phyloP scores from a whole-genome alignment of 2,888 invertebrate genomes.

The Sesamia inferens region DNA sequence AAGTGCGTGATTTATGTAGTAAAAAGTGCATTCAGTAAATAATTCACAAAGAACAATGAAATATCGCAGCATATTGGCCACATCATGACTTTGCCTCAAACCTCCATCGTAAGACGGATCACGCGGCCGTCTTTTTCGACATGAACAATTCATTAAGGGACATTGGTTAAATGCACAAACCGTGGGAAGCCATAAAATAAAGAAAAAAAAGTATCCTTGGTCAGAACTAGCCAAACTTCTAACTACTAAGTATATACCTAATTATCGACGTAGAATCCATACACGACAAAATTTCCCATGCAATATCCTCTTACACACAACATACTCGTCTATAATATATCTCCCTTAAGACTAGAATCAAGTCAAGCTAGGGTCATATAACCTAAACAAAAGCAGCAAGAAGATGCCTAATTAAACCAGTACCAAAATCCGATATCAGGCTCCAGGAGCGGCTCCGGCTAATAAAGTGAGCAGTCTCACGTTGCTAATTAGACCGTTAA shows the following conservation, averaged over 20 bases:
- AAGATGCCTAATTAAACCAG: conserved; percentile 87
- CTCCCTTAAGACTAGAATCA: conserved; percentile 45
- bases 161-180: too few species aligned
- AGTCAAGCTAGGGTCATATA: conserved; percentile 50
- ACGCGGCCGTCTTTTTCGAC: too few species aligned
- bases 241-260: background rate
- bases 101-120: too few species aligned
- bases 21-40: too few species aligned
- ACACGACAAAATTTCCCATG: background rate
- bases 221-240: background rate
- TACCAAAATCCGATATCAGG: conserved; percentile 88
- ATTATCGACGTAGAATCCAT: conserved; percentile 1
- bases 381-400: conserved; percentile 74
- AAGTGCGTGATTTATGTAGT: too few species aligned
- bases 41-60: too few species aligned
- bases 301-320: conserved; percentile 3
- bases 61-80: too few species aligned
- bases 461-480: conserved; percentile 87
- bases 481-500: conserved; percentile 89
- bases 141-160: too few species aligned
- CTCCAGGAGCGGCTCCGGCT: conserved; percentile 83
- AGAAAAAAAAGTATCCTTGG: too few species aligned
- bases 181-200: too few species aligned
- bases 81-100: too few species aligned
- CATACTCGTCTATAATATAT: conserved; percentile 26